phyloP scores from a whole-genome alignment of 2,888 invertebrate species.

The Anticlea derivata region DNA sequence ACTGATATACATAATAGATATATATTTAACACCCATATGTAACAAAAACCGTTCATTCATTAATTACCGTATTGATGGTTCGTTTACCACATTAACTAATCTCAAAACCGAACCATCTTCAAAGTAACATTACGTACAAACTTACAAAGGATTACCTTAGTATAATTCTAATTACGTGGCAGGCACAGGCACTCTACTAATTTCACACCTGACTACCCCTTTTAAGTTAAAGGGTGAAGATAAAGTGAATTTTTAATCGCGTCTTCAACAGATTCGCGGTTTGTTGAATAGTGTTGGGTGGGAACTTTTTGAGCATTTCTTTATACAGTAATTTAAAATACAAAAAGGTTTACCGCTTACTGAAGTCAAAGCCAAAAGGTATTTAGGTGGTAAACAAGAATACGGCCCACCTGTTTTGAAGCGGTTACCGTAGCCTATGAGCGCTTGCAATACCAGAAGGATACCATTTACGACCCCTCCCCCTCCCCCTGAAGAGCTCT shows the following conservation, averaged over 20 bases:
- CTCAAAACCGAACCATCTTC: constrained; percentile 45
- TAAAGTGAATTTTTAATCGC: constrained; percentile 55
- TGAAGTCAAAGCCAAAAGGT: too few species aligned
- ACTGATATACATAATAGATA: too few species aligned
- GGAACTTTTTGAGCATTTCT: background rate
- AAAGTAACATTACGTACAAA: constrained; percentile 45
- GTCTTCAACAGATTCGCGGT: constrained; percentile 28
- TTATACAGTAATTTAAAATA: too few species aligned
- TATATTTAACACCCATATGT: too few species aligned
- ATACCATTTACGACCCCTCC: too few species aligned
- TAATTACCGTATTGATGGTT: constrained; percentile 1
- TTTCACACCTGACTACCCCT: constrained; percentile 61
- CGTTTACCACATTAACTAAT: constrained; percentile 15
- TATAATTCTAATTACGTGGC: constrained; percentile 57
- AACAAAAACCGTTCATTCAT: background rate
- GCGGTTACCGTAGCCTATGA: too few species aligned
- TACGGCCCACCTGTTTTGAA: too few species aligned
- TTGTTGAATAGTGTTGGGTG: constrained; percentile 20
- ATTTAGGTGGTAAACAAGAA: too few species aligned
- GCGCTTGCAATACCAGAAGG: too few species aligned
- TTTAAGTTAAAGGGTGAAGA: constrained; percentile 49
- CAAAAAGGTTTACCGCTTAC: too few species aligned
- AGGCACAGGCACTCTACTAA: constrained; percentile 60
- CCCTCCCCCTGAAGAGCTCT: too few species aligned
- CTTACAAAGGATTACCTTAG: constrained; percentile 34